Evolutionary conservation across 1,140 invertebrate species (phyloP).

Genomic region (Cepaea nemoralis): DNA sequence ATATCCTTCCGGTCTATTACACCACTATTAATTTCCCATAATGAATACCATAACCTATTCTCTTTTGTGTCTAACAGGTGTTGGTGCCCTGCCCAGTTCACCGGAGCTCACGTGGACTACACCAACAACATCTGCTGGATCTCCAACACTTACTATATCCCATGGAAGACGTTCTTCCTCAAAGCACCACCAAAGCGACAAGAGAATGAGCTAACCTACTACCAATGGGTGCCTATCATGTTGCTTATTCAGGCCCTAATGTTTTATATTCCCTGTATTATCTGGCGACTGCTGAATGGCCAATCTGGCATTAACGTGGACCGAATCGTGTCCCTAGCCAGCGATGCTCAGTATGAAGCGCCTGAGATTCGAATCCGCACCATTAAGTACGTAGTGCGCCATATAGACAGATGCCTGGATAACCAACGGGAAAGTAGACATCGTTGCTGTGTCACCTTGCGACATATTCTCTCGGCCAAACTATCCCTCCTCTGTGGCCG

Average conservation of each 20-base stretch:
- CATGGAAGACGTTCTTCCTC: constrained; percentile 61
- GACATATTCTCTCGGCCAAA: constrained; percentile 67
- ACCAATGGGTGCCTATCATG: constrained; percentile 77
- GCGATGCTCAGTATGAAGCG: constrained; percentile 65
- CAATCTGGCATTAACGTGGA: constrained; percentile 73
- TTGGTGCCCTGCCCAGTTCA: constrained; percentile 71
- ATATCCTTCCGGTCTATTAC: not conserved
- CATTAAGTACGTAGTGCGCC: constrained; percentile 70
- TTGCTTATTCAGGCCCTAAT: constrained; percentile 74
- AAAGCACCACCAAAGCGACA: constrained; percentile 54
- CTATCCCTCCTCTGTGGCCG: constrained; percentile 69
- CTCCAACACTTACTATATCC: constrained; percentile 73
- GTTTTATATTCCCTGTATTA: constrained; percentile 75
- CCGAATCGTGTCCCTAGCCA: constrained; percentile 63
- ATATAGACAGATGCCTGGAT: constrained; percentile 70
- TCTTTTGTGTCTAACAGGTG: constrained; percentile 41
- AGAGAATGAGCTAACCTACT: constrained; percentile 72
- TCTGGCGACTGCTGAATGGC: constrained; percentile 74
- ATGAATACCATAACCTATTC: not conserved
- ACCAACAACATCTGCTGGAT: constrained; percentile 72
- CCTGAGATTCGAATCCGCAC: constrained; percentile 67
- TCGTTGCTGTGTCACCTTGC: constrained; percentile 65
- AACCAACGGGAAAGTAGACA: constrained; percentile 68
- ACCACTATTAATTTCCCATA: not conserved
- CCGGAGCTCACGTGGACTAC: constrained; percentile 72